These are phyloP conservation scores for Urechis unicinctus DNA, from an alignment of 2,888 invertebrate genomes.

Conservation along the genomic window DNA sequence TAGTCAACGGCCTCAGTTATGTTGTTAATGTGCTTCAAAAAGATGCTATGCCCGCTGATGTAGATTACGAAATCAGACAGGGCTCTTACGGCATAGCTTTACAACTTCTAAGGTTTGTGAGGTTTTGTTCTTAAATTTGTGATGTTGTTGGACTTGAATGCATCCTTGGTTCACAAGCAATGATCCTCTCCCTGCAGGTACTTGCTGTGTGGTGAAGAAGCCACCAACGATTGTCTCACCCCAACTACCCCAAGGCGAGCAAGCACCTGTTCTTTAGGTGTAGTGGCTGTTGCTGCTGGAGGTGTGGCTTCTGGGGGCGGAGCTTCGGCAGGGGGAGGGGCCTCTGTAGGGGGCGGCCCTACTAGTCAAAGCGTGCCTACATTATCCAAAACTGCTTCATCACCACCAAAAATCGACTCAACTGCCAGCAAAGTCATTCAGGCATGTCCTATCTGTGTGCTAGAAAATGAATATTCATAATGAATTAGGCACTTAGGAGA, in stretches of 20 bases:
- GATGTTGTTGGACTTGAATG: neutral
- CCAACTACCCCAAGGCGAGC: slow-evolving; percentile 11
- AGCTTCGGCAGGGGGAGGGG: too few species aligned
- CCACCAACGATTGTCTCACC: slow-evolving; percentile 27
- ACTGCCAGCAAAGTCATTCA: neutral
- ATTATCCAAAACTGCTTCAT: too few species aligned
- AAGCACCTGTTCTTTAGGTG: too few species aligned
- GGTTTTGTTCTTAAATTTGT: neutral
- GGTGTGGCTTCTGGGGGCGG: too few species aligned
- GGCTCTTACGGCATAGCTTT: slow-evolving; percentile 51
- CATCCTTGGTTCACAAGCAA: too few species aligned
- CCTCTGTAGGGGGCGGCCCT: too few species aligned
- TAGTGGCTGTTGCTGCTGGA: too few species aligned
- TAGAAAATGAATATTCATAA: neutral
- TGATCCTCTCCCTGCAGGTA: slow-evolving; percentile 33
- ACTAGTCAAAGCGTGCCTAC: too few species aligned
- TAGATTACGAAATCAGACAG: slow-evolving; percentile 51
- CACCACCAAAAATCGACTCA: too few species aligned
- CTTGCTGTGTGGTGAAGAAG: slow-evolving; percentile 49
- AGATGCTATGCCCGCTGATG: slow-evolving; percentile 49
- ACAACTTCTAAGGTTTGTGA: slow-evolving; percentile 47
- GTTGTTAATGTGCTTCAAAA: slow-evolving; percentile 51
- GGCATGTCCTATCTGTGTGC: neutral
- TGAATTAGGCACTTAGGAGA: too few species aligned
- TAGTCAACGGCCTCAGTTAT: slow-evolving; percentile 49